Conservation (phyloP, 2,888 invertebrate genomes). For the Galerucella pusilla region DNA sequence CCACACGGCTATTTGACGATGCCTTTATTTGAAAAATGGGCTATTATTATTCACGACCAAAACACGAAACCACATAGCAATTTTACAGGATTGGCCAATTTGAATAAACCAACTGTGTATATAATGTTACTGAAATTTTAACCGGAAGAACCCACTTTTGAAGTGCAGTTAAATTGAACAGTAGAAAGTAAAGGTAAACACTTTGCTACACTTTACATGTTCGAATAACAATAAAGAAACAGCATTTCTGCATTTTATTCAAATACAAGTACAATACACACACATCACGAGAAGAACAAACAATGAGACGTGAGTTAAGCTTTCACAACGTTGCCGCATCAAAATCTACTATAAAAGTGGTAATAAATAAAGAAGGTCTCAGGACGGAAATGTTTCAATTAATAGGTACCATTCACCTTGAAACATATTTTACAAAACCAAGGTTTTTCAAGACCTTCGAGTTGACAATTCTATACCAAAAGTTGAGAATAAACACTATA, state of each 20-base stretch:
- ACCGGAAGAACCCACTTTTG: not conserved
- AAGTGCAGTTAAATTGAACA: not conserved
- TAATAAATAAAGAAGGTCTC: not conserved
- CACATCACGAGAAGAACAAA: conserved; percentile 2
- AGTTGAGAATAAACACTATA: no score
- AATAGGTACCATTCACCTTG: no score
- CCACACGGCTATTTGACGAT: not conserved
- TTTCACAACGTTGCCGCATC: conserved; percentile 3
- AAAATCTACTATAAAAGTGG: not conserved
- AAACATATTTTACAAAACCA: no score
- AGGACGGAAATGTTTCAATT: no score
- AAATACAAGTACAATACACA: conserved; percentile 5
- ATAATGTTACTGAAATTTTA: not conserved
- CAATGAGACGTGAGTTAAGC: not conserved
- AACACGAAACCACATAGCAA: not conserved
- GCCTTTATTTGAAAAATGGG: not conserved
- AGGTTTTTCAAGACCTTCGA: no score
- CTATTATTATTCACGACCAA: not conserved
- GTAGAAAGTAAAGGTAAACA: not conserved
- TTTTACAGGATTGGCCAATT: conserved; percentile 2
- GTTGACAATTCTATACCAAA: no score
- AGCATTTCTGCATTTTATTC: conserved; percentile 5
- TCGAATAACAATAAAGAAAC: not conserved
- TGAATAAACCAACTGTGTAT: not conserved
- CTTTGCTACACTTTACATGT: not conserved